Base-by-base conservation (phyloP, 2,888 invertebrate species). In the Caenorhabditis zanzibari region DNA sequence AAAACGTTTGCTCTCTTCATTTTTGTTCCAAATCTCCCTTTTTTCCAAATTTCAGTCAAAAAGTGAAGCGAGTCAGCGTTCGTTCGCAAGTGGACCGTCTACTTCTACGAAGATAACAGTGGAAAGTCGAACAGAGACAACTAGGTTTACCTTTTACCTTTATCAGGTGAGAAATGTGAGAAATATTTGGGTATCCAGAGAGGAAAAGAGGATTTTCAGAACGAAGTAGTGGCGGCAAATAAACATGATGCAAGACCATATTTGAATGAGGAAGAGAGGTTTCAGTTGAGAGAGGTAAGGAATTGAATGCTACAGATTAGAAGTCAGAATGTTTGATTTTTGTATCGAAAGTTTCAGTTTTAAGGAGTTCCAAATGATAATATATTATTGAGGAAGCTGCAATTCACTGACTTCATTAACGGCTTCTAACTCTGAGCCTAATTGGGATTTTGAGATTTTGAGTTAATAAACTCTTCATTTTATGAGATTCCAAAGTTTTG, bases 41-140 rank as follows among this genome's bases (percentile, higher is more conserved):
- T 38, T 35, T 72, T 38, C 2, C n/a, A n/a, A 49, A 9, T 49
- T 49, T 19, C 24, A 77, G 73, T 35, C 44, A 38, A 63, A 81
- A 75, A 10, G 64, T 19, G 77, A 72, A 32, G 64, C 73, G n/a
- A 85, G 85, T 44, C 73, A 73, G 32, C 80, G 75, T 1, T 88
- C 88, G 19, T 81, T 86, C 24, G 85, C 85, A 28, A 86, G 85
- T 68, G 86, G 83, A 12, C 85, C 86, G 12, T 85, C 83, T 14
- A 83, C 84, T 0, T 85, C 86, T 1, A 87, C 87, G 0, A 87
- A 87, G 64, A 24, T 85, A 16, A 85, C 87, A 19, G 22, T 81
- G 16, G 87, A 87, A 24, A 85, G 82, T 19, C 26, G 74, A 38
- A 32, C 54, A 4, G 85, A 84, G 35, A 84, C 81, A 4, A 47